Evolutionary conservation across 1,140 invertebrate species (phyloP).

Genomic region (Lysiphlebus fabarum): DNA sequence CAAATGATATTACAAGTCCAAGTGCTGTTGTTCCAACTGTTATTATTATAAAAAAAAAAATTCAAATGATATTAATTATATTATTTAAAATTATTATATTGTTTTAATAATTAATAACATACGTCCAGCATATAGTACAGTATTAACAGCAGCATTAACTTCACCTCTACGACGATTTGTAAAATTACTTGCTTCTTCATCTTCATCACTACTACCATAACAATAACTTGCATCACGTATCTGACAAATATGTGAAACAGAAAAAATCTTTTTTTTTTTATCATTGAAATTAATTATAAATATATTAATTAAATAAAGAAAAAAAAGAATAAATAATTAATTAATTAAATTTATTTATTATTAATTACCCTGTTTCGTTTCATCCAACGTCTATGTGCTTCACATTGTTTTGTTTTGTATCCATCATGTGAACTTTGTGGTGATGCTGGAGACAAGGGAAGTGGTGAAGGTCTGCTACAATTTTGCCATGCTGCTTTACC

Average conservation of each 20-base stretch:
- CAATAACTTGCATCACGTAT: constrained; percentile 74
- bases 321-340: no score
- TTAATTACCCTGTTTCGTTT: constrained; percentile 74
- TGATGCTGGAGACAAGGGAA: constrained; percentile 45
- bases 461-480: constrained; percentile 65
- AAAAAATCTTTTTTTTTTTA: constrained; percentile 16
- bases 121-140: constrained; percentile 76
- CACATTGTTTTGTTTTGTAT: constrained; percentile 63
- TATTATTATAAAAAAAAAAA: no score
- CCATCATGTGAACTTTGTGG: constrained; percentile 56
- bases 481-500: constrained; percentile 80
- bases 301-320: neutral
- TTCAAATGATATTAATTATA: no score
- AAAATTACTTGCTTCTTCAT: constrained; percentile 49
- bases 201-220: constrained; percentile 63
- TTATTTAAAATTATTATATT: no score
- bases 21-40: constrained; percentile 71
- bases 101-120: no score
- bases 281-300: neutral
- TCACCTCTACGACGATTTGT: constrained; percentile 47
- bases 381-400: constrained; percentile 73
- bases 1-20: constrained; percentile 81
- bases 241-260: constrained; percentile 43
- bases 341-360: constrained; percentile 34
- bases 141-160: constrained; percentile 69